Percentiles rank a stretch among this genome's conserved stretches.
phyloP scores from a whole-genome alignment of 2,888 invertebrate genomes.

The Bedellia somnulentella region DNA sequence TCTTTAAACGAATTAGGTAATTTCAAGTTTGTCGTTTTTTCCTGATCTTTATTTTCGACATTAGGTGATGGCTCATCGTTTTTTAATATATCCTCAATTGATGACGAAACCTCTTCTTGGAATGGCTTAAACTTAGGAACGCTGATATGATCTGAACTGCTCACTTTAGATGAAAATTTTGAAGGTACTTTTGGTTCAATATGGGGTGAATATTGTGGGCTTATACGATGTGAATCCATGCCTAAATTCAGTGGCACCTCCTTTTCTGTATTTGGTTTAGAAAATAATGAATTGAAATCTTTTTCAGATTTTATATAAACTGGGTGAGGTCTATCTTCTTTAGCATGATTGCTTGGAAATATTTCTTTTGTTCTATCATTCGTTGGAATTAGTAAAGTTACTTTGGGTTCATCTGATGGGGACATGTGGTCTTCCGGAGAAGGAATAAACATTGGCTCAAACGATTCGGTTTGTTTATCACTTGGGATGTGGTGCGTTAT shows the following conservation, averaged over 20 bases:
- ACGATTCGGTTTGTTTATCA: constrained; percentile 62
- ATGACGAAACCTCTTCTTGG: constrained; percentile 69
- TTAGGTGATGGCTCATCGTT: neutral
- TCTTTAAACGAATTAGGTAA: constrained; percentile 27
- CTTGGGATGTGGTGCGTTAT: constrained; percentile 23
- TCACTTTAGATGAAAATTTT: too few relatives aligned
- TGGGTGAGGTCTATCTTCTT: constrained; percentile 53
- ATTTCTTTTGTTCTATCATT: constrained; percentile 42
- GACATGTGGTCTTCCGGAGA: constrained; percentile 71
- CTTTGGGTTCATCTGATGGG: too few relatives aligned
- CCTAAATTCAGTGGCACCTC: constrained; percentile 60
- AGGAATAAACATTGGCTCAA: constrained; percentile 81
- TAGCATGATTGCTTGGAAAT: constrained; percentile 41
- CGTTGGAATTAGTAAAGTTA: constrained; percentile 16
- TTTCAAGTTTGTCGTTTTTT: constrained; percentile 34
- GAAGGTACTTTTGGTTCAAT: too few relatives aligned
- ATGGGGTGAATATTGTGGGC: constrained; percentile 76
- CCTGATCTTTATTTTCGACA: constrained; percentile 4
- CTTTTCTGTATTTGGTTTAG: constrained; percentile 42
- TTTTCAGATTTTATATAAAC: constrained; percentile 40
- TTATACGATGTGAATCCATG: constrained; percentile 71
- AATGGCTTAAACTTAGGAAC: constrained; percentile 76
- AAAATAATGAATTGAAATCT: constrained; percentile 30
- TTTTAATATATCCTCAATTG: neutral
- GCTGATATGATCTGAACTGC: constrained; percentile 64